These are phyloP conservation scores for Andrena trimmerana DNA, from an alignment of 2,888 invertebrate genomes.

Conservation along the genomic window DNA sequence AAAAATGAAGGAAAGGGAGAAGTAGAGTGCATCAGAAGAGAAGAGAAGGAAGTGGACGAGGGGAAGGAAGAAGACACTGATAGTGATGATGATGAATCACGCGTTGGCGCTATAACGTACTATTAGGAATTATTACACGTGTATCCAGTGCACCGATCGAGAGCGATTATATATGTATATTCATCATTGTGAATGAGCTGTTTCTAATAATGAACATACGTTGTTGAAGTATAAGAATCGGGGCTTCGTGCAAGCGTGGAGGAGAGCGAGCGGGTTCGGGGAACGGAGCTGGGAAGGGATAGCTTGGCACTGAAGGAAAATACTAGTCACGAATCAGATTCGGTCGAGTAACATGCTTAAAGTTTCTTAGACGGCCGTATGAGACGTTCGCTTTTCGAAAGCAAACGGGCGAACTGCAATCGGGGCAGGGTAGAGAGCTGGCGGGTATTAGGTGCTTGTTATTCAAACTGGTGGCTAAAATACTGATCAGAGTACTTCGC, in stretches of 20 bases:
- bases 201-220: slow-evolving; percentile 80
- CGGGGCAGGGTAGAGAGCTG: slow-evolving; percentile 6
- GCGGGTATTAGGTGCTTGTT: not conserved
- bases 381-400: slow-evolving; percentile 37
- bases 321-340: slow-evolving; percentile 43
- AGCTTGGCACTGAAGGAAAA: slow-evolving; percentile 9
- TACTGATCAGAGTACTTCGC: slow-evolving; percentile 5
- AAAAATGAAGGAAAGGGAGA: slow-evolving; percentile 5
- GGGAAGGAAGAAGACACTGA: slow-evolving; percentile 6
- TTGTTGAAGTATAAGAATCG: slow-evolving; percentile 76
- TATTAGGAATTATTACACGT: slow-evolving; percentile 79
- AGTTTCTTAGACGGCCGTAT: slow-evolving; percentile 27
- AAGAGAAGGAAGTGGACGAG: not conserved
- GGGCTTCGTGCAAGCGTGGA: slow-evolving; percentile 1
- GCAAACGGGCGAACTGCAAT: not conserved
- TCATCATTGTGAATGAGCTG: slow-evolving; percentile 78
- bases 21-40: not conserved
- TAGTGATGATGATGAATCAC: slow-evolving; percentile 53
- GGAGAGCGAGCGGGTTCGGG: not conserved
- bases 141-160: slow-evolving; percentile 74
- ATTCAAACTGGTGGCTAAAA: slow-evolving; percentile 7
- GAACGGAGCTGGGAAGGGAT: not conserved
- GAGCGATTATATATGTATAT: slow-evolving; percentile 73
- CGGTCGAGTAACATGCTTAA: slow-evolving; percentile 63
- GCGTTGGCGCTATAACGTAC: slow-evolving; percentile 74